Conservation (phyloP, 2,113 vertebrate species). For the Malaclemys terrapin region DNA sequence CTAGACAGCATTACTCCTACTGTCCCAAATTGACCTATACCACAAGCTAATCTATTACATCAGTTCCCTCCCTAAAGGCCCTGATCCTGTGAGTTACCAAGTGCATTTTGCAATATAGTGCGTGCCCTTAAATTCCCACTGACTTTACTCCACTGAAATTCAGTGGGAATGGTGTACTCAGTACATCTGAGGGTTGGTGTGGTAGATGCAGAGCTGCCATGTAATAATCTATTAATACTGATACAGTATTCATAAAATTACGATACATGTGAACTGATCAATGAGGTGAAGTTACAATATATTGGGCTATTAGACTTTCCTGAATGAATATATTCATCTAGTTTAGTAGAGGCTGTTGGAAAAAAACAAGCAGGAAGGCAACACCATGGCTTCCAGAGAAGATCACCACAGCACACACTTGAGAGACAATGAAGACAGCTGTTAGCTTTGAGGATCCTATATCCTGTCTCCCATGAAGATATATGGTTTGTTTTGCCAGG, state of each 20-base stretch:
- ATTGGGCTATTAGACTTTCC: not conserved
- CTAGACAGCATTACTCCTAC: not conserved
- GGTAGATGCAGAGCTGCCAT: not conserved
- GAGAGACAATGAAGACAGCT: slow-evolving; percentile 75
- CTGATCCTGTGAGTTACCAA: not conserved
- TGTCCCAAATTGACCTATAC: not conserved
- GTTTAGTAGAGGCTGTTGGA: not conserved
- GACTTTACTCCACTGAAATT: not conserved
- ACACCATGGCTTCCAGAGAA: too few species aligned
- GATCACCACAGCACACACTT: slow-evolving; percentile 30
- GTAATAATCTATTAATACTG: not conserved
- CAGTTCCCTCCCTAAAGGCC: not conserved
- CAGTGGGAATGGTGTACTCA: not conserved
- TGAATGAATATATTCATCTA: not conserved
- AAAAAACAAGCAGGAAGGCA: too few species aligned
- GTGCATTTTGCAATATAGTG: not conserved
- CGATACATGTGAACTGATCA: accelerated
- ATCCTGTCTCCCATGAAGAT: too few species aligned
- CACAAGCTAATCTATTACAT: not conserved
- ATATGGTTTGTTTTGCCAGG: too few species aligned
- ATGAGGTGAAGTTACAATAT: not conserved
- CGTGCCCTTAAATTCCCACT: not conserved
- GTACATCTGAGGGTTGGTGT: not conserved
- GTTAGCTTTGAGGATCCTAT: not conserved
- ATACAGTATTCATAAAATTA: not conserved